phyloP scores from a whole-genome alignment of 2,888 invertebrate species.

The Unio delphinus region DNA sequence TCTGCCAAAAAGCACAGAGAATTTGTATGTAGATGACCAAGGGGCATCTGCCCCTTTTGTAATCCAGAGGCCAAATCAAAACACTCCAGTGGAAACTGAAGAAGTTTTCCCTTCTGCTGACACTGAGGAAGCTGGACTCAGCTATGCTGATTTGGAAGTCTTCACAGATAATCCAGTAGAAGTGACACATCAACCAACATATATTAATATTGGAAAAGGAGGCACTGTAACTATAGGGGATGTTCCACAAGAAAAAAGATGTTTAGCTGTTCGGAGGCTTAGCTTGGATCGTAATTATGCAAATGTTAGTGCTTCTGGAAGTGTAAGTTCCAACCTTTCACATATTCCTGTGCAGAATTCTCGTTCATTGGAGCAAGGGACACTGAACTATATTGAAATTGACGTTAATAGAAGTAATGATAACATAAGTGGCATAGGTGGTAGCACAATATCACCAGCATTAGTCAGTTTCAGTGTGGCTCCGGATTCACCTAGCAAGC shows the following conservation, averaged over 20 bases:
- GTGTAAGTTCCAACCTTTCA: constrained; percentile 17
- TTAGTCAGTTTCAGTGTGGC: constrained; percentile 47
- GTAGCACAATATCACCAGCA: constrained; percentile 47
- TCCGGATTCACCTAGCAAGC: constrained; percentile 60
- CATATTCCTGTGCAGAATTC: constrained; percentile 11
- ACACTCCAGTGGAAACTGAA: constrained; percentile 9
- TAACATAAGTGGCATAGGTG: constrained; percentile 26
- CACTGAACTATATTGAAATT: constrained; percentile 59
- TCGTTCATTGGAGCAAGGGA: constrained; percentile 25
- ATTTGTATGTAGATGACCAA: constrained; percentile 37
- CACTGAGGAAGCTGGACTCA: constrained; percentile 31
- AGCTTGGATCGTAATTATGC: constrained; percentile 44
- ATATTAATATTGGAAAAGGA: constrained; percentile 48
- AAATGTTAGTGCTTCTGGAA: constrained; percentile 33
- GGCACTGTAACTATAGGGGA: constrained; percentile 7
- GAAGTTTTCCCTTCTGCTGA: constrained; percentile 21
- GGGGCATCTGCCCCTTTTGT: constrained; percentile 16
- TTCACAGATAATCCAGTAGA: constrained; percentile 39
- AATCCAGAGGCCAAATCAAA: constrained; percentile 4
- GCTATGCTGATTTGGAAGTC: constrained; percentile 49
- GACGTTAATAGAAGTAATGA: constrained; percentile 52
- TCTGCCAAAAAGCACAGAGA: constrained; percentile 72
- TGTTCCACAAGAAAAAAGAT: constrained; percentile 3
- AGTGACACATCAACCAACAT: constrained; percentile 36
- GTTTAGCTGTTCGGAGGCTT: constrained; percentile 13